Evolutionary conservation across 2,113 vertebrate species (phyloP), one percentile per base, ranked within the genome.

Genomic region (Fregata magnificens): DNA sequence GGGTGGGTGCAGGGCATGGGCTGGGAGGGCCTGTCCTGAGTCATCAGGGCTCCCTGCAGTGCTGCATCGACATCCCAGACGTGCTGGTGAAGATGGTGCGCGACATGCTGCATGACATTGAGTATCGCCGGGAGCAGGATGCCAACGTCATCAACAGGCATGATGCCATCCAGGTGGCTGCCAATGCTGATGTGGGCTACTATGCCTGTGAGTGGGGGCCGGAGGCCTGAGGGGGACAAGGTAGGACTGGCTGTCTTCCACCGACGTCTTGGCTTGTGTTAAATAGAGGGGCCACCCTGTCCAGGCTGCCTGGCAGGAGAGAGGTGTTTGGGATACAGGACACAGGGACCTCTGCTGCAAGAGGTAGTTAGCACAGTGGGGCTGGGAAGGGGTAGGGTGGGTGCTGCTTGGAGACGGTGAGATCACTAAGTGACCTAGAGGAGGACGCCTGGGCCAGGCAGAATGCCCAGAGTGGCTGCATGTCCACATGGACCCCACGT

Each of bases 171-270:
- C 94, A 86, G 13, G 86, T 99, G 21, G 96, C 97, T 15, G 86
- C 80, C 20, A 98, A 98, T 3, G 93, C 98, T 18, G 98, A 98
- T 47, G 93, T 98, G 70, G 98, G 98, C 47, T 99, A 98, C 91
- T 98, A 97, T 34, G 97, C 98, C 55, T 98, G 98, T 99, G 83
- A 91, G 87, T 76, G 40, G 29, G 22, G 15, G 10, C 24, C 14
- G 2, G 56, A 8, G 63, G 55, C 53, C 84, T 5, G 2, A 13
- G 55, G 18, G 19, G 14, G 9, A 8, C 25, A 17, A 26, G 49
- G 8, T 20, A 32, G 18, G 26, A 28, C 36, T 3, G 18, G 22
- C 17, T 47, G 13, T 8, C 19, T 16, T n/a, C 7, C 45, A 25
- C 6, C 0, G 0, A 47, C 26, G 32, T 12, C 21, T 28, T 44